These are phyloP conservation scores for Lampris incognitus DNA, from an alignment of 2,113 vertebrate species.

Conservation along the genomic window DNA sequence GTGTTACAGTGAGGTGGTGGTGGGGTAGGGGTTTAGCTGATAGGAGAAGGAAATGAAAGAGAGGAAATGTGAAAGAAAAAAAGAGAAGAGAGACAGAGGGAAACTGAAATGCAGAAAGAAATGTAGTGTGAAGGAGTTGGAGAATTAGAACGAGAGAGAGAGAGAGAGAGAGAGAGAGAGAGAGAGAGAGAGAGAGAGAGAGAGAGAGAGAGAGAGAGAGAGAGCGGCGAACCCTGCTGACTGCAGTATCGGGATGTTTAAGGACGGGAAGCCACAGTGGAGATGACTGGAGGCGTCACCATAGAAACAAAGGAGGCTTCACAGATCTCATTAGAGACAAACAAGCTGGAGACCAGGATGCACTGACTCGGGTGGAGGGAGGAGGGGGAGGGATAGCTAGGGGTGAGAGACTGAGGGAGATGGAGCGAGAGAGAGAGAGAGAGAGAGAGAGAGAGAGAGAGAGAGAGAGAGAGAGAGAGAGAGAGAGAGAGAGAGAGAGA, in stretches of 20 bases:
- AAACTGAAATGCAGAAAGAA: background rate
- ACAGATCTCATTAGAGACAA: constrained; percentile 69
- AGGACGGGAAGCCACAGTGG: constrained; percentile 37
- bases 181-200: background rate
- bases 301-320: constrained; percentile 84
- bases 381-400: constrained; percentile 3
- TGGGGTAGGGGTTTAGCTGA: too few species aligned
- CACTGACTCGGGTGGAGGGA: constrained; percentile 7
- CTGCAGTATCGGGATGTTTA: background rate
- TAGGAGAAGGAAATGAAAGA: background rate
- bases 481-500: background rate
- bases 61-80: background rate
- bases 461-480: background rate
- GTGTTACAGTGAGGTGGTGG: too few species aligned
- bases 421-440: constrained; percentile 9
- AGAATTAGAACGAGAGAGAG: background rate
- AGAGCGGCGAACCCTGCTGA: background rate
- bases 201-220: background rate
- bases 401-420: constrained; percentile 11
- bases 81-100: background rate
- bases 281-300: constrained; percentile 73
- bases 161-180: background rate
- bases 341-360: constrained; percentile 48
- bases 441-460: background rate
- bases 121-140: background rate